Conservation (phyloP, 2,113 vertebrate genomes). For the Gnathonemus longibarbis region DNA sequence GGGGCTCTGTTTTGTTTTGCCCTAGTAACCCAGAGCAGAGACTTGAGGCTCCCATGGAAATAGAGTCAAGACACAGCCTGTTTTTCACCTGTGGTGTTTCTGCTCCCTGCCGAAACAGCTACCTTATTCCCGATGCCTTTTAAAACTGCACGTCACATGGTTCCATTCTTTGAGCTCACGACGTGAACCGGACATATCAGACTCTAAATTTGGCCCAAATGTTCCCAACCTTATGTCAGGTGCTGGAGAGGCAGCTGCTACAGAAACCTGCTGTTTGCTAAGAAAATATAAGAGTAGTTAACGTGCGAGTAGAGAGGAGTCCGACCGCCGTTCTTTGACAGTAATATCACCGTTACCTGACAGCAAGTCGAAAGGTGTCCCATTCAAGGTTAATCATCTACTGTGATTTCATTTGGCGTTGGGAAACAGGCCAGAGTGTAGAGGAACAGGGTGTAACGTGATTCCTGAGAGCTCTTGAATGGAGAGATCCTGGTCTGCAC, state of each 20-base stretch:
- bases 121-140: background rate
- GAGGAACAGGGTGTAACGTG: background rate
- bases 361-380: background rate
- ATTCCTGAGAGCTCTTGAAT: background rate
- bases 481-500: background rate
- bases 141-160: background rate
- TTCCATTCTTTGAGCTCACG: background rate
- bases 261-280: background rate
- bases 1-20: background rate
- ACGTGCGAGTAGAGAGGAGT: background rate
- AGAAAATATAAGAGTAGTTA: background rate
- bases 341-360: background rate
- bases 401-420: background rate
- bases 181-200: background rate
- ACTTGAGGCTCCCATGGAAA: background rate
- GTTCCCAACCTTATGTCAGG: slow-evolving; percentile 3
- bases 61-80: background rate
- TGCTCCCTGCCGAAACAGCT: background rate
- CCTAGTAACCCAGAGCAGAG: background rate
- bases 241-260: background rate
- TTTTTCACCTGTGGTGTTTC: background rate
- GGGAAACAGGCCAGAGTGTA: background rate
- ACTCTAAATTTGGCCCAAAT: background rate
- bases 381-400: background rate
- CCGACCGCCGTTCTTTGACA: background rate